A percentile compares a stretch with the other conserved stretches of the same genome.
Evolutionary conservation across 2,797 vertebrate genomes (phyloP).

Genomic region (Tapera naevia): DNA sequence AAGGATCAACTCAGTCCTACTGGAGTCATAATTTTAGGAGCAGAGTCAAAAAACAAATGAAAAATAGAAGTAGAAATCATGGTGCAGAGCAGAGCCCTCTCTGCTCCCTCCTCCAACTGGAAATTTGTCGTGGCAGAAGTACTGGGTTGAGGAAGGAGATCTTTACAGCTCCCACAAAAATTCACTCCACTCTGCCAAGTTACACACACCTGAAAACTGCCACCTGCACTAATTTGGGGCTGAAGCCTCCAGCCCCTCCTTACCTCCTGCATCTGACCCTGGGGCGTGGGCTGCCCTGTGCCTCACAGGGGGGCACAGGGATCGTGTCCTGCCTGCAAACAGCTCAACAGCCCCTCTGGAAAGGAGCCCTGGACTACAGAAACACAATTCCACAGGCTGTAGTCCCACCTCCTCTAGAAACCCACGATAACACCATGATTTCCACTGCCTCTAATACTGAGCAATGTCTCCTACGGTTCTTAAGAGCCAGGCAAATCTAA

Average conservation of each 20-base stretch:
- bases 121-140: background rate
- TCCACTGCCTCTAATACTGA: background rate
- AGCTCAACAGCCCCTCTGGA: background rate
- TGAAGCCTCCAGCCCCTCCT: background rate
- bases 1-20: background rate
- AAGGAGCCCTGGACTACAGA: background rate
- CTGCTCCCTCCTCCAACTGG: background rate
- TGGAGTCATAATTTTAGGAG: conserved; percentile 11
- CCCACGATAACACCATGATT: accelerated
- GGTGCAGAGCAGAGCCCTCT: background rate
- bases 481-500: background rate
- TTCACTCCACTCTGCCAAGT: background rate
- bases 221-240: background rate
- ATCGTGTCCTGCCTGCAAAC: background rate
- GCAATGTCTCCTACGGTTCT: background rate
- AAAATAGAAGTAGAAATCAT: background rate
- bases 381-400: accelerated
- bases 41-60: conserved; percentile 3
- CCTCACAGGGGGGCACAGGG: background rate
- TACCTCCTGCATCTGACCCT: background rate
- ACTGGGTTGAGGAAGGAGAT: background rate
- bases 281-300: background rate
- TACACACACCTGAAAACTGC: background rate
- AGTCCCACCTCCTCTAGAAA: background rate
- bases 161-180: background rate